Evolutionary conservation across 2,888 invertebrate species (phyloP), one percentile per base, ranked within the genome.

Genomic region (Heliothis peltigera): DNA sequence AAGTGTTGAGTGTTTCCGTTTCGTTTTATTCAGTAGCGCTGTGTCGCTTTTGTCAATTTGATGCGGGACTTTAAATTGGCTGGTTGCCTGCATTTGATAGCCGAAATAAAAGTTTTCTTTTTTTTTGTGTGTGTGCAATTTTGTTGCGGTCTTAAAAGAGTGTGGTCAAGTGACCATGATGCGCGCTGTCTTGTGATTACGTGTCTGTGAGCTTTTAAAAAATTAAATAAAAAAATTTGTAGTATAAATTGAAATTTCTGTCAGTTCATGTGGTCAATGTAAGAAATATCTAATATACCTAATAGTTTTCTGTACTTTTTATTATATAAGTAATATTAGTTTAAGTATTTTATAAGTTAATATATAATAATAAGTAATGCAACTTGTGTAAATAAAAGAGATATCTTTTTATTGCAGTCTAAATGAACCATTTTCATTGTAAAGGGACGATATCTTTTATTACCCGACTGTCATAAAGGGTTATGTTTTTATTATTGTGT

Each of bases 1-100:
- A 70, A 56, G 70, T 44, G 39, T 65, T 47, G 46, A 44, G 25
- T 54, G 54, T 66, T 63, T 54, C 44, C 39, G 22, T 0, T 62
- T 67, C 62, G 48, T 70, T 44, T 19, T 22, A 18, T 19, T 8
- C 7, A 19, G 39, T 8, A 15, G 47, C n/a, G 8, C 19, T 32
- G 17, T 59, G 19, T 67, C 42, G 19, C 25, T n/a, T 52, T 53
- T 52, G 15, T 28, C 42, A 25, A 18, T 22, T 60, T n/a, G 8
- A 15, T 28, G 43, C 8, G 43, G 15, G 35, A 35, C 4, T 35
- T 35, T 35, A 35, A 35, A 35, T 15, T 35, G 35, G 35, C 12
- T 35, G 15, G 15, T 35, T 35, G 15, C 35, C 35, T 35, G 15
- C 15, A 15, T 35, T 35, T 35, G 35, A 35, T 35, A 5, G 12